Evolutionary conservation across 2,797 vertebrate species (phyloP).

Genomic region (Hypotaenidia philippensis): DNA sequence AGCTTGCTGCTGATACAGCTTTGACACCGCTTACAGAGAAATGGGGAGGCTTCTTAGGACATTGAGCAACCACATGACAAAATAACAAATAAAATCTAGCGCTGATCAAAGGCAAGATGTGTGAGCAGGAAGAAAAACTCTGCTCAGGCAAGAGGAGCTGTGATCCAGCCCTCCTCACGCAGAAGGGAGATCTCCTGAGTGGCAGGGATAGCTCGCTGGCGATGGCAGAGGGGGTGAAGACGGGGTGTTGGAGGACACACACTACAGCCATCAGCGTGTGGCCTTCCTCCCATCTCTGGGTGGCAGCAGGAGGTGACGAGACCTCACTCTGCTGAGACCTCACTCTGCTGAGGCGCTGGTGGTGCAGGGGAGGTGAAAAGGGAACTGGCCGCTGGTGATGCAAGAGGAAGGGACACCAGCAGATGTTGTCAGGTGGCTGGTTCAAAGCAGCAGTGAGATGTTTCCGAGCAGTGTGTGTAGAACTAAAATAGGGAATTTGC

Average conservation of each 20-base stretch:
- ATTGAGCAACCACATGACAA: background rate
- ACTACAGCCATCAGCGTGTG: rapidly evolving
- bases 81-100: background rate
- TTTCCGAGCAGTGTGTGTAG: rapidly evolving
- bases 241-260: rapidly evolving
- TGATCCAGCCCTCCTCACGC: background rate
- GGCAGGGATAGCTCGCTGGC: background rate
- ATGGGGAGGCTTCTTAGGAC: background rate
- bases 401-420: background rate
- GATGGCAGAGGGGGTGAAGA: background rate
- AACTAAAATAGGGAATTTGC: rapidly evolving
- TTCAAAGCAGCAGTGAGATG: rapidly evolving
- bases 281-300: background rate
- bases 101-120: background rate
- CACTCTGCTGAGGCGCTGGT: rapidly evolving
- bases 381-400: background rate
- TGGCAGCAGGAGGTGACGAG: background rate
- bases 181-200: background rate
- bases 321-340: rapidly evolving
- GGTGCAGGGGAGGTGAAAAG: background rate
- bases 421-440: background rate
- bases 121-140: background rate
- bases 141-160: background rate
- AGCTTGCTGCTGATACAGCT: background rate
- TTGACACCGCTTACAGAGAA: background rate